Evolutionary conservation across 1,140 invertebrate species (phyloP).

Genomic region (Lanistes nyassanus): DNA sequence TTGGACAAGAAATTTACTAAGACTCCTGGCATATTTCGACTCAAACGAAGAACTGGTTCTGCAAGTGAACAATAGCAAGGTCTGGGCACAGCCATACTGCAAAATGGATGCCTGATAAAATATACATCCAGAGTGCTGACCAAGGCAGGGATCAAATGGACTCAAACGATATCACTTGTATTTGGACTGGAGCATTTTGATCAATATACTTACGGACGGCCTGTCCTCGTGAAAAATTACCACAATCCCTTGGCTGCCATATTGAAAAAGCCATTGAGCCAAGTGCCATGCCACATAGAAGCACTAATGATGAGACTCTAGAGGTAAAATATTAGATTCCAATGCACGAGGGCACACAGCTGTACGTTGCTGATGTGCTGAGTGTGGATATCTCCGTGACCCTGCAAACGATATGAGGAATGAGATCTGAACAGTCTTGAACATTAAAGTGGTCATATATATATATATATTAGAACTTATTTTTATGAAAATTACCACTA

Average conservation of each 20-base stretch:
- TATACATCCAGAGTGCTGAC: slow-evolving; percentile 68
- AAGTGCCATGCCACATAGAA: slow-evolving; percentile 28
- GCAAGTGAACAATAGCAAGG: slow-evolving; percentile 53
- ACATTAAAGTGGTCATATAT: too few species aligned
- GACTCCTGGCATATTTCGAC: slow-evolving; percentile 49
- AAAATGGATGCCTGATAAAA: slow-evolving; percentile 66
- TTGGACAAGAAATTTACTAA: slow-evolving; percentile 38
- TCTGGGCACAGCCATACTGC: slow-evolving; percentile 65
- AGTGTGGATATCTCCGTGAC: slow-evolving; percentile 27
- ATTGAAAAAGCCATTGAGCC: slow-evolving; percentile 55
- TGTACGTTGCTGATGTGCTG: slow-evolving; percentile 39
- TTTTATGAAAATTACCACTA: too few species aligned
- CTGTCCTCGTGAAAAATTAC: slow-evolving; percentile 52
- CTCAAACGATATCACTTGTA: slow-evolving; percentile 69
- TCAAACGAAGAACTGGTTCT: slow-evolving; percentile 34
- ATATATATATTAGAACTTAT: too few species aligned
- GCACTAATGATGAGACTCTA: slow-evolving; percentile 34
- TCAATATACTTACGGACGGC: slow-evolving; percentile 50
- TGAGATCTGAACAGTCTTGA: too few species aligned
- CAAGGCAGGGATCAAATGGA: slow-evolving; percentile 66
- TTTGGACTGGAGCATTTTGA: slow-evolving; percentile 50
- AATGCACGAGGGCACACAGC: slow-evolving; percentile 24
- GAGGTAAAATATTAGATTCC: slow-evolving; percentile 35
- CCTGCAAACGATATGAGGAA: neutral
- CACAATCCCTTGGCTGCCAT: slow-evolving; percentile 63